Conservation (phyloP, 2,888 invertebrate genomes). For the Rambutsinella grinnellia region DNA sequence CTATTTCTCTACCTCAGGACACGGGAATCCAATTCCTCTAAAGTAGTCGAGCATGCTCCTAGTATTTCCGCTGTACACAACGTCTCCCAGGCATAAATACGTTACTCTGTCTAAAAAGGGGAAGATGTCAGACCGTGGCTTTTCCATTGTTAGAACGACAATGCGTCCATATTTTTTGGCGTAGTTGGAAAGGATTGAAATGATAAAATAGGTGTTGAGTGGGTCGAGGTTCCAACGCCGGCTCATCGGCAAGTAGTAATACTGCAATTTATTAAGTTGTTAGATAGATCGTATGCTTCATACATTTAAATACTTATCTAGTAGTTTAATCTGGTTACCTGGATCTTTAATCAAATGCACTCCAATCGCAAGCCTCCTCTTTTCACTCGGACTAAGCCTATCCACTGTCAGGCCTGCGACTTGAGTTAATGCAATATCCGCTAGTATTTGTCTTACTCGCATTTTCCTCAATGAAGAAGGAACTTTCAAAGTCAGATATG, state of each 20-base stretch:
- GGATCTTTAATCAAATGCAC: slow-evolving; percentile 95
- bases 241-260: slow-evolving; percentile 90
- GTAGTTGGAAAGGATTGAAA: slow-evolving; percentile 90
- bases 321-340: slow-evolving; percentile 73
- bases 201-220: slow-evolving; percentile 92
- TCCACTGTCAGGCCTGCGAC: slow-evolving; percentile 71
- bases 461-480: slow-evolving; percentile 83
- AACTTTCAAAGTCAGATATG: slow-evolving; percentile 75
- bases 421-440: slow-evolving; percentile 92
- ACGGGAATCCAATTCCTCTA: slow-evolving; percentile 94
- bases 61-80: slow-evolving; percentile 92
- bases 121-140: slow-evolving; percentile 94
- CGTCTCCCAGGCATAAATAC: slow-evolving; percentile 90
- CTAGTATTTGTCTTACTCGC: slow-evolving; percentile 91
- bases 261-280: slow-evolving; percentile 73
- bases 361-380: slow-evolving; percentile 89
- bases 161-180: slow-evolving; percentile 91
- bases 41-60: slow-evolving; percentile 95
- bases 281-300: background rate
- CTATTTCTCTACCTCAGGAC: slow-evolving; percentile 78
- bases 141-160: slow-evolving; percentile 91
- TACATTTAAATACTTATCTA: background rate
- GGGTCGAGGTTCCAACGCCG: slow-evolving; percentile 95
- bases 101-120: slow-evolving; percentile 92
- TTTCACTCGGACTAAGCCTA: slow-evolving; percentile 82